A percentile compares a stretch with the other conserved stretches of the same genome.
Evolutionary conservation across 2,113 vertebrate species (phyloP).

Genomic region (Beaufortia kweichowensis): DNA sequence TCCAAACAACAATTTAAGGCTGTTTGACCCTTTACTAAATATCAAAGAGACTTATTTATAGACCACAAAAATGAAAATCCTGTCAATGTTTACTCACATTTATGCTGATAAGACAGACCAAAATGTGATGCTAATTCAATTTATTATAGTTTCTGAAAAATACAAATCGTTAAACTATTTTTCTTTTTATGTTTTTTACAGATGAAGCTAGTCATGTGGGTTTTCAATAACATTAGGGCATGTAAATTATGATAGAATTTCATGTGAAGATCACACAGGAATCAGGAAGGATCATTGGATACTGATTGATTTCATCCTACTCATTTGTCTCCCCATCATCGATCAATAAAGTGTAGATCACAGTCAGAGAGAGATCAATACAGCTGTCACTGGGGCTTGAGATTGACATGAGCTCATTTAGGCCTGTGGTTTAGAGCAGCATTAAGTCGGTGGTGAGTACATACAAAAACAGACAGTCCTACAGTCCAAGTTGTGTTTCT

Average conservation of each 20-base stretch:
- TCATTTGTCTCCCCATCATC: slow-evolving; percentile 28
- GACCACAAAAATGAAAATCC: not conserved
- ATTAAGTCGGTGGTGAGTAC: not conserved
- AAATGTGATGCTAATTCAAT: too few species aligned
- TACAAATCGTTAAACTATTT: too few species aligned
- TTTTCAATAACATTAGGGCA: too few species aligned
- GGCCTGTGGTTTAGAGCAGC: not conserved
- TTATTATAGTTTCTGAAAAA: too few species aligned
- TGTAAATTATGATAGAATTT: not conserved
- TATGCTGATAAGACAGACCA: too few species aligned
- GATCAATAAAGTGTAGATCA: slow-evolving; percentile 36
- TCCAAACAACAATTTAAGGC: not conserved
- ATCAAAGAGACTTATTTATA: not conserved
- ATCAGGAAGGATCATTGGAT: slow-evolving; percentile 10
- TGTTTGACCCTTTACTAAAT: not conserved
- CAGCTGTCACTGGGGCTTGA: not conserved
- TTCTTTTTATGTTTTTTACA: too few species aligned
- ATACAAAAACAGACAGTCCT: too few species aligned
- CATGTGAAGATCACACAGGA: not conserved
- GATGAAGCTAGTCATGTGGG: too few species aligned
- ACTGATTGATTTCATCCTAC: slow-evolving; percentile 25
- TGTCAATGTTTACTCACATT: too few species aligned
- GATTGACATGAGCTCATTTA: not conserved
- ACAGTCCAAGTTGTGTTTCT: too few species aligned
- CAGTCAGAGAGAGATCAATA: slow-evolving; percentile 33